Conservation (phyloP, 2,888 invertebrate genomes). For the Cataglyphis altisquamis region DNA sequence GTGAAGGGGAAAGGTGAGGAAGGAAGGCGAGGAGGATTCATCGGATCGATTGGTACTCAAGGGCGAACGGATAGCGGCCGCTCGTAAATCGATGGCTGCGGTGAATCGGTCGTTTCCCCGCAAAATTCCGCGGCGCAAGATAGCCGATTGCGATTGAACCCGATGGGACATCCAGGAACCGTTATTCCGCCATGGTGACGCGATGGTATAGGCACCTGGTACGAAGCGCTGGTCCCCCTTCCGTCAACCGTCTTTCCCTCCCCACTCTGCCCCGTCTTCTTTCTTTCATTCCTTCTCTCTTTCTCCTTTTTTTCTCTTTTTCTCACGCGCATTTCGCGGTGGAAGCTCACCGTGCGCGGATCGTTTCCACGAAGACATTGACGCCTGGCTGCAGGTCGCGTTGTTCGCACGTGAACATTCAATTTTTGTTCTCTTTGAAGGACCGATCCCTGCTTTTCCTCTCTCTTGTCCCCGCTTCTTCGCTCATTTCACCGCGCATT, state of each 20-base stretch:
- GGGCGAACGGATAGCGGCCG: constrained; percentile 70
- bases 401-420: constrained; percentile 82
- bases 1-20: constrained; percentile 33
- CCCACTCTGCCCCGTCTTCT: background rate
- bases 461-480: constrained; percentile 4
- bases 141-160: constrained; percentile 83
- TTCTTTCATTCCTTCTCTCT: constrained; percentile 44
- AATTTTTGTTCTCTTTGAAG: constrained; percentile 78
- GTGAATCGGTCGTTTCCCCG: constrained; percentile 74
- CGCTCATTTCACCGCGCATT: constrained; percentile 19
- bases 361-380: constrained; percentile 65
- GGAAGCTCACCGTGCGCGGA: constrained; percentile 55
- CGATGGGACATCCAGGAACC: constrained; percentile 82
- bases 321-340: constrained; percentile 59
- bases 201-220: constrained; percentile 80
- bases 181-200: constrained; percentile 81
- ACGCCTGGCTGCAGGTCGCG: constrained; percentile 77
- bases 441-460: background rate
- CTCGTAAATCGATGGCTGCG: constrained; percentile 70
- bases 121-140: constrained; percentile 77
- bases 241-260: constrained; percentile 8
- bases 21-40: constrained; percentile 44
- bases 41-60: constrained; percentile 69
- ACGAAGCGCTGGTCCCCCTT: constrained; percentile 58
- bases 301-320: constrained; percentile 41